Evolutionary conservation across 35 echinoderm and acorn worm species (phyloP).

Genomic region (Heliocidaris tuberculata): DNA sequence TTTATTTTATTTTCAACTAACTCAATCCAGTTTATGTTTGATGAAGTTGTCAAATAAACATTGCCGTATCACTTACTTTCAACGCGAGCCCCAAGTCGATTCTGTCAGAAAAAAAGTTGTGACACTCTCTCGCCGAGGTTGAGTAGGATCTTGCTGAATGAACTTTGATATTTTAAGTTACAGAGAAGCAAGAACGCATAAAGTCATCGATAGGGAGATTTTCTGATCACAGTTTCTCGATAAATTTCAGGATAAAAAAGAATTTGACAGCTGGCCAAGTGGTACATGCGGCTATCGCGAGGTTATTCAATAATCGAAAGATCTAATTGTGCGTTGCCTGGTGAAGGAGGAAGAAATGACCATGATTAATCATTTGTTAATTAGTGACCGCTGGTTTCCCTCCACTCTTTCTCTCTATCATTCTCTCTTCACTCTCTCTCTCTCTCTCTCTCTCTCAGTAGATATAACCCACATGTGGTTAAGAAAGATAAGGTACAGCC

Average conservation of each 20-base stretch:
- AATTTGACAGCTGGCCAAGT: neutral
- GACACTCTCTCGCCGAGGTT: neutral
- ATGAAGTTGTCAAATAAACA: neutral
- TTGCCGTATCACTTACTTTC: neutral
- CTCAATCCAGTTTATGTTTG: neutral
- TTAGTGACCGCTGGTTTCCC: neutral
- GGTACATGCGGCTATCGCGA: neutral
- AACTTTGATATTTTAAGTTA: neutral
- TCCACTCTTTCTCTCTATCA: neutral
- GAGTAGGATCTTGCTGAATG: neutral
- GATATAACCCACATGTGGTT: neutral
- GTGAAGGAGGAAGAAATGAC: neutral
- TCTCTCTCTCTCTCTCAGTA: neutral
- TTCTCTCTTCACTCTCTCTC: neutral
- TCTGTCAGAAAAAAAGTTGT: neutral
- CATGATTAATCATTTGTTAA: slow-evolving; percentile 4
- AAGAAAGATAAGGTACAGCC: neutral
- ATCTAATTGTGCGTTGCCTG: neutral
- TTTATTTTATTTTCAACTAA: too few relatives aligned
- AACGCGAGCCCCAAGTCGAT: neutral
- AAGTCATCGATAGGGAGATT: neutral
- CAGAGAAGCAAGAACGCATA: neutral
- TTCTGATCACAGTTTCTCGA: neutral
- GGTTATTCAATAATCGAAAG: neutral
- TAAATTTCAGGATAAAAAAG: neutral